Base-by-base conservation (phyloP, 2,113 vertebrate genomes). In the Gallinago paraguaiae region DNA sequence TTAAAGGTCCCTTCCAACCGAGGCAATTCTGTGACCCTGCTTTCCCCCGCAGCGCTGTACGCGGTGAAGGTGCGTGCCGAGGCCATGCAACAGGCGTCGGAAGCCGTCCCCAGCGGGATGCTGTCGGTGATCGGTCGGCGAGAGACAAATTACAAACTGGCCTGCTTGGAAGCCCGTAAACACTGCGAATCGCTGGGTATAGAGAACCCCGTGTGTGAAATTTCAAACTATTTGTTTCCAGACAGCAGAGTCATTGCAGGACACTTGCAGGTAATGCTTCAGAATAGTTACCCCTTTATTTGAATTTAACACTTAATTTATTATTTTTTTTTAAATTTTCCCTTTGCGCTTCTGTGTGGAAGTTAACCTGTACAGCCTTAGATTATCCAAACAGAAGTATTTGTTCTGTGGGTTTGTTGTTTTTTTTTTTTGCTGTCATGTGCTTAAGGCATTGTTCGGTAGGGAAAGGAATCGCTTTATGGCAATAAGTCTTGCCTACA, bases 151-250 rank as follows among this genome's bases (percentile, higher is more conserved):
- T 99, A 99, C 86, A 83, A 90, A 71, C 7, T 97, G 1, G 99
- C 99, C 75, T 99, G 99, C 80, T 31, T 97, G 74, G 98, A 99
- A 94, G 99, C 99, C 43, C 98, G 86, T 61, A 98, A 99, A 17
- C 98, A 99, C 98, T 99, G 99, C 83, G 94, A 50, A 71, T 97
- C 98, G 15, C 59, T 98, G 93, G 99, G 99, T 9, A 80, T 99
- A 10, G 76, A 98, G 83, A 88, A 98, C n/a, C 98, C 99, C 0
- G 98, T 99, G 24, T 99, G 99, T 20, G 97, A 98, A 27, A 96
- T 99, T 81, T 98, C 99, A 84, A 99, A 97, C 97, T 99, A 99
- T 79, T 97, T 99, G 84, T 99, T 99, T 83, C 99, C 99, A 13
- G 98, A 99, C 50, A 98, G 99, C 94, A 98, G 99, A 86, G 99